Evolutionary conservation across 2,797 vertebrate species (phyloP).

Genomic region (Danio kyathit): DNA sequence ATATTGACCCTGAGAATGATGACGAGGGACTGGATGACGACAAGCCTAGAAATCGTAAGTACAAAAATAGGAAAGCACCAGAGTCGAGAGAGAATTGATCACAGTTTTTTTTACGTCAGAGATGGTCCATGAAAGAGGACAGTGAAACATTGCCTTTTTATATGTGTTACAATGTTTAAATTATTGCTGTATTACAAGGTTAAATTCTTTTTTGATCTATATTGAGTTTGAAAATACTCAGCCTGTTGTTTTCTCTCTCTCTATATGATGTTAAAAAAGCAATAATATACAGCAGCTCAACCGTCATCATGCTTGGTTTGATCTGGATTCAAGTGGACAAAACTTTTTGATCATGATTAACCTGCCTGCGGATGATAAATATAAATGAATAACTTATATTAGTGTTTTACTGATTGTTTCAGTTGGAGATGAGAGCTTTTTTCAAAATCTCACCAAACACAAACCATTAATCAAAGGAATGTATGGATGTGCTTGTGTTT

Average conservation of each 20-base stretch:
- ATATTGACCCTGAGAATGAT: constrained; percentile 98
- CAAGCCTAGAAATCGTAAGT: constrained; percentile 97
- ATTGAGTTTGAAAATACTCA: not conserved
- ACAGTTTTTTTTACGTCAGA: too few species aligned
- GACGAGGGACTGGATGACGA: constrained; percentile 96
- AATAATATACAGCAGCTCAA: not conserved
- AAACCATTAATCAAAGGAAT: not conserved
- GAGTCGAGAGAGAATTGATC: too few species aligned
- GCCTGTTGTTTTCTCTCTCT: not conserved
- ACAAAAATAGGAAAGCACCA: not conserved
- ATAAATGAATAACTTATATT: not conserved
- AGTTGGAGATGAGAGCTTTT: not conserved
- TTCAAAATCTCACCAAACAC: not conserved
- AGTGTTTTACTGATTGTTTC: not conserved
- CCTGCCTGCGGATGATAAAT: not conserved
- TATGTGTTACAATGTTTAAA: too few species aligned
- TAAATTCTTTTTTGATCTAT: not conserved
- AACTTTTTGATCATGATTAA: not conserved
- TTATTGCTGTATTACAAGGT: not conserved
- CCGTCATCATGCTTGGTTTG: not conserved
- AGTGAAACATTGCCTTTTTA: not conserved
- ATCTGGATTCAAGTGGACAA: not conserved
- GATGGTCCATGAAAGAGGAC: not conserved
- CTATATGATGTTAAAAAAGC: not conserved
- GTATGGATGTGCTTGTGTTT: not conserved